phyloP scores from a whole-genome alignment of 92 coral and sea anemone species.

The Parazoanthus darwini region DNA sequence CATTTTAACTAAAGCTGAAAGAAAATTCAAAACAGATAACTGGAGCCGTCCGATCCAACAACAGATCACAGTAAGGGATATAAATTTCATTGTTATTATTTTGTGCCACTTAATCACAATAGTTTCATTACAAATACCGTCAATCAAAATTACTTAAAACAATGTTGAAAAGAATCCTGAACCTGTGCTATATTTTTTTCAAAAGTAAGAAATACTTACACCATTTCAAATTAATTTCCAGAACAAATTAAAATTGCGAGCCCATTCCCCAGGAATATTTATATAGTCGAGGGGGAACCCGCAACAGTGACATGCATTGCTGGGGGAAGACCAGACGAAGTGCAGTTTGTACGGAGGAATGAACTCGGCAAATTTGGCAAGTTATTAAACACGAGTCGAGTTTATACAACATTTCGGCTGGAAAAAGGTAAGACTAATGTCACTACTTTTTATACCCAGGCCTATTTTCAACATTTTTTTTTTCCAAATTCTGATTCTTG shows the following conservation, averaged over 20 bases:
- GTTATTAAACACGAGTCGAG: conserved; percentile 11
- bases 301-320: conserved; percentile 25
- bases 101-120: no score
- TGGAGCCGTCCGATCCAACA: no score
- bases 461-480: no score
- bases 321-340: not conserved
- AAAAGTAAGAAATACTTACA: not conserved
- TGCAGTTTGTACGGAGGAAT: conserved; percentile 26
- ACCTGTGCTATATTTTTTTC: not conserved
- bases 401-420: not conserved
- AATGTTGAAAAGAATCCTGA: no score
- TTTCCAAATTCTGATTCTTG: no score
- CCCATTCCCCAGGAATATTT: conserved; percentile 20
- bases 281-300: conserved; percentile 11
- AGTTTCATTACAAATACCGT: no score
- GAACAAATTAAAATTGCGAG: conserved; percentile 11
- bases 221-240: not conserved
- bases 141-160: no score
- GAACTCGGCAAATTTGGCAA: conserved; percentile 11
- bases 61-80: no score
- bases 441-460: not conserved
- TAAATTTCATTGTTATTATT: no score
- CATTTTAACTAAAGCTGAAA: no score
- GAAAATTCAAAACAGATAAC: no score
- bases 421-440: not conserved